Percentiles rank a stretch among this genome's conserved stretches.
phyloP scores from a whole-genome alignment of 2,888 invertebrate species.

The Seira musarum region DNA sequence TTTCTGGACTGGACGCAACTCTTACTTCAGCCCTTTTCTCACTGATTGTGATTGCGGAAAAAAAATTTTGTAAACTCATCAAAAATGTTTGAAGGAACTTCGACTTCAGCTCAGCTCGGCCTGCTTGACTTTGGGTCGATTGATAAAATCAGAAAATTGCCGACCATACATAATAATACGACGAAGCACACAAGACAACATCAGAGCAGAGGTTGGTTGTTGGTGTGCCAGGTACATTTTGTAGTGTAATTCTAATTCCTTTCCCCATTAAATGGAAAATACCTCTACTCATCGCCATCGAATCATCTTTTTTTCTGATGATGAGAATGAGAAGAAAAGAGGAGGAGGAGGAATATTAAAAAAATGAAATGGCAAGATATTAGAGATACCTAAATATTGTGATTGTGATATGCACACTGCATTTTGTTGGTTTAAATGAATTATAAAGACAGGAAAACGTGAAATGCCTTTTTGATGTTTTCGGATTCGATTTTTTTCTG shows the following conservation, averaged over 20 bases:
- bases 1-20: constrained; percentile 25
- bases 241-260: neutral
- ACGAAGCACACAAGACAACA: too few species aligned
- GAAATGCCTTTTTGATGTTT: constrained; percentile 51
- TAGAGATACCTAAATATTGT: too few species aligned
- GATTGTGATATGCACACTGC: too few species aligned
- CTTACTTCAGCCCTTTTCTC: constrained; percentile 23
- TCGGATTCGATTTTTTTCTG: neutral
- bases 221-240: too few species aligned
- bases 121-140: constrained; percentile 45
- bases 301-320: too few species aligned
- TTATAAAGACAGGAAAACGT: constrained; percentile 21
- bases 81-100: too few species aligned
- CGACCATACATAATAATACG: constrained; percentile 58
- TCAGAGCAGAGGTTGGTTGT: too few species aligned
- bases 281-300: neutral
- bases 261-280: neutral
- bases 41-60: neutral
- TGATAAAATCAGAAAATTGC: constrained; percentile 61
- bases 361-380: neutral
- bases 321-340: too few species aligned
- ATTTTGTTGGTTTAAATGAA: too few species aligned
- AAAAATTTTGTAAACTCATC: neutral
- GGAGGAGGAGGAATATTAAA: neutral
- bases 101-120: neutral